Conservation (phyloP, 2,888 invertebrate genomes). For the Callosobruchus maculatus region DNA sequence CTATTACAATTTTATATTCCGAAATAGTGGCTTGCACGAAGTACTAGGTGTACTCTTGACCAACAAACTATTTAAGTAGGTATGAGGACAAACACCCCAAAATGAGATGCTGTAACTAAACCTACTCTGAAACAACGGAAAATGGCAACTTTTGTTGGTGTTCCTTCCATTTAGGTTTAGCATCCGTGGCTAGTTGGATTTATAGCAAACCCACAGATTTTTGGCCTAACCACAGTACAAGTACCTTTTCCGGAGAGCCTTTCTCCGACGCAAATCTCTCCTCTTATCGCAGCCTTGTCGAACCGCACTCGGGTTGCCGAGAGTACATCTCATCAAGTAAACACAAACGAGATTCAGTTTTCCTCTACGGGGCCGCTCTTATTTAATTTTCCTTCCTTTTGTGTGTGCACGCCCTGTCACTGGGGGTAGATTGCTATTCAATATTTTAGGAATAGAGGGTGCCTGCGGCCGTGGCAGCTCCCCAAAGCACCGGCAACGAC, state of each 20-base stretch:
- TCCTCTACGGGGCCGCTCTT: neutral
- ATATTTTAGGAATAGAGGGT: neutral
- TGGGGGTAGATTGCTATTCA: neutral
- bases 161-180: too few species aligned
- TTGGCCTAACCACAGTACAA: neutral
- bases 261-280: neutral
- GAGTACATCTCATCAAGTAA: neutral
- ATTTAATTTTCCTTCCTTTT: neutral
- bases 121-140: too few species aligned
- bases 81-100: too few species aligned
- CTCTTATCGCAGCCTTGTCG: neutral
- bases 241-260: neutral
- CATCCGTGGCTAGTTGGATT: too few species aligned
- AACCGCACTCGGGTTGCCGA: neutral
- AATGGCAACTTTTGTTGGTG: too few species aligned
- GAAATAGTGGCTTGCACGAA: too few species aligned
- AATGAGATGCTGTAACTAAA: too few species aligned
- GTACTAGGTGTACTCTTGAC: too few species aligned
- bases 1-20: too few species aligned
- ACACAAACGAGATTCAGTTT: neutral
- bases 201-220: neutral
- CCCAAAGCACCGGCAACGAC: neutral
- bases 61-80: too few species aligned
- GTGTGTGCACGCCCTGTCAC: neutral
- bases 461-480: neutral